phyloP scores from a whole-genome alignment of 2,113 vertebrate genomes.

The Chiloscyllium plagiosum region DNA sequence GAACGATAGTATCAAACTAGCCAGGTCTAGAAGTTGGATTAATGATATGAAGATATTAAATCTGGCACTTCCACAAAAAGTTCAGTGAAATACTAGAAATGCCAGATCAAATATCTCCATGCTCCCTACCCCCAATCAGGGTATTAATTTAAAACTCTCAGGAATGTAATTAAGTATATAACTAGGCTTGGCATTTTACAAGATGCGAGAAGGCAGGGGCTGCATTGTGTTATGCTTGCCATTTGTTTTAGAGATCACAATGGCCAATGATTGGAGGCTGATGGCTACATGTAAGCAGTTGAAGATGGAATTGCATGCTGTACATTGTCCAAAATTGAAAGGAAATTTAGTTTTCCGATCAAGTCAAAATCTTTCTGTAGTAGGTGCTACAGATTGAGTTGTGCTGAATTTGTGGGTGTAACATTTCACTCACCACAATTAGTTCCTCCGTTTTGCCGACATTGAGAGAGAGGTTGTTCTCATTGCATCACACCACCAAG shows the following conservation, averaged over 20 bases:
- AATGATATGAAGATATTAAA: not conserved
- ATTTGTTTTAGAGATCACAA: not conserved
- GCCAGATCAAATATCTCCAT: not conserved
- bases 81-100: not conserved
- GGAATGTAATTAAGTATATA: slow-evolving; percentile 17
- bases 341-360: not conserved
- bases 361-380: not conserved
- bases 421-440: not conserved
- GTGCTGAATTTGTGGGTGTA: not conserved
- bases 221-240: not conserved
- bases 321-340: not conserved
- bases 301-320: not conserved
- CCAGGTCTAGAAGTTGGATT: not conserved
- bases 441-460: too few species aligned
- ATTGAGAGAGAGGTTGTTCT: too few species aligned
- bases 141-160: not conserved
- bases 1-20: not conserved
- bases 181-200: not conserved
- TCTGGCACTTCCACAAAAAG: not conserved
- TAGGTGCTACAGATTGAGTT: not conserved
- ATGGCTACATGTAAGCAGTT: not conserved
- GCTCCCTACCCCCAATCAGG: not conserved
- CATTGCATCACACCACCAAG: too few species aligned
- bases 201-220: not conserved
- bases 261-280: not conserved